Evolutionary conservation across 2,797 vertebrate species (phyloP).

Genomic region (Arnoldichthys spilopterus): DNA sequence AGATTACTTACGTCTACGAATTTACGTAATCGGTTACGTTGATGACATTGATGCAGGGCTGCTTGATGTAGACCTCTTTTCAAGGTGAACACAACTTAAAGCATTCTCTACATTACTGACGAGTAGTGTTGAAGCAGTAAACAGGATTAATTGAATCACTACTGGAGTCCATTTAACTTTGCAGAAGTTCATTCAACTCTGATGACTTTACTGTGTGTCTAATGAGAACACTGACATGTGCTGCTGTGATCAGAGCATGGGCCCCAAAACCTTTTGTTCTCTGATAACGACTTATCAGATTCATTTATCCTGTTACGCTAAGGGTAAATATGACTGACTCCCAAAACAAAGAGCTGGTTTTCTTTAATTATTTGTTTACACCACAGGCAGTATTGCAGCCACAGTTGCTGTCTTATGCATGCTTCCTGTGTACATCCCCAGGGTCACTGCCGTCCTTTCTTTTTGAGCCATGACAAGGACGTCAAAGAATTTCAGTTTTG

Average conservation of each 20-base stretch:
- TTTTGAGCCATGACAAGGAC: constrained; percentile 51
- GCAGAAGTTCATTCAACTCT: constrained; percentile 32
- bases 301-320: background rate
- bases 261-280: background rate
- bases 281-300: background rate
- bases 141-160: constrained; percentile 4
- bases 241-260: constrained; percentile 11
- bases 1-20: too few species aligned
- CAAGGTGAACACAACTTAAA: constrained; percentile 25
- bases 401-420: constrained; percentile 65
- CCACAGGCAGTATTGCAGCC: constrained; percentile 68
- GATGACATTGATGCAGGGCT: too few species aligned
- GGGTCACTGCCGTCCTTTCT: constrained; percentile 58
- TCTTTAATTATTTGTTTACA: constrained; percentile 68
- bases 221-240: constrained; percentile 26
- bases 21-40: too few species aligned
- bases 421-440: constrained; percentile 75
- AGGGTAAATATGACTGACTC: background rate
- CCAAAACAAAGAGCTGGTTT: constrained; percentile 28
- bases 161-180: constrained; percentile 1
- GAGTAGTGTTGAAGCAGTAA: background rate
- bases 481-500: constrained; percentile 62
- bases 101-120: background rate
- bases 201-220: constrained; percentile 25
- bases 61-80: background rate